Conservation (phyloP, 2,888 invertebrate species). For the Parnassius apollo region DNA sequence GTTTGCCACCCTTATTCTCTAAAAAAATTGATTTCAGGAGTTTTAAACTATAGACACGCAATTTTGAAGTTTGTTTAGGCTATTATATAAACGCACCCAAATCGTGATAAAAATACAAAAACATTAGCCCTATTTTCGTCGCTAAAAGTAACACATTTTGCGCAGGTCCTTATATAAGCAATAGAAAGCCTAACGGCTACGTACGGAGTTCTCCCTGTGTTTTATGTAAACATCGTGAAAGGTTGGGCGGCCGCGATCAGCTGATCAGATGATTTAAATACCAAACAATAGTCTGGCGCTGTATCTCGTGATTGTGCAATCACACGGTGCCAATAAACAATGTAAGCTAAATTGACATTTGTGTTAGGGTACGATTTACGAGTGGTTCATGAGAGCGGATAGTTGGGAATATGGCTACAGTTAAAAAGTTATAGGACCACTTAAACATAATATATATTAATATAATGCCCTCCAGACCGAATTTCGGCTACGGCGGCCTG, state of each 20-base stretch:
- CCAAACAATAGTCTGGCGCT: conserved; percentile 61
- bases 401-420: conserved; percentile 1
- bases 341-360: conserved; percentile 65
- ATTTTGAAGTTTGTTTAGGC: too few species aligned
- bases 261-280: conserved; percentile 73
- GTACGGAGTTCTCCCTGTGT: conserved; percentile 19
- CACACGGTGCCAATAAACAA: conserved; percentile 39
- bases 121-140: background rate
- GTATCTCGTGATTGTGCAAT: conserved; percentile 52
- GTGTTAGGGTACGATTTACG: conserved; percentile 32
- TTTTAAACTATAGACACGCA: too few species aligned
- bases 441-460: too few species aligned
- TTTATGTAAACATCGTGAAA: conserved; percentile 65
- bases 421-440: too few species aligned
- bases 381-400: background rate
- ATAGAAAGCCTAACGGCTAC: conserved; percentile 20
- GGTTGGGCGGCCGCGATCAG: conserved; percentile 71
- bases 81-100: too few species aligned
- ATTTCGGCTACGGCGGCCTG: too few species aligned
- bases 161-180: conserved; percentile 17
- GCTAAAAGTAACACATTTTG: conserved; percentile 17
- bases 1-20: too few species aligned
- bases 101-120: background rate
- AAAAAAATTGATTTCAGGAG: too few species aligned
- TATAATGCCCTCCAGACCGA: too few species aligned